Conservation (phyloP, 2,888 invertebrate species). For the Campoletis raptor region DNA sequence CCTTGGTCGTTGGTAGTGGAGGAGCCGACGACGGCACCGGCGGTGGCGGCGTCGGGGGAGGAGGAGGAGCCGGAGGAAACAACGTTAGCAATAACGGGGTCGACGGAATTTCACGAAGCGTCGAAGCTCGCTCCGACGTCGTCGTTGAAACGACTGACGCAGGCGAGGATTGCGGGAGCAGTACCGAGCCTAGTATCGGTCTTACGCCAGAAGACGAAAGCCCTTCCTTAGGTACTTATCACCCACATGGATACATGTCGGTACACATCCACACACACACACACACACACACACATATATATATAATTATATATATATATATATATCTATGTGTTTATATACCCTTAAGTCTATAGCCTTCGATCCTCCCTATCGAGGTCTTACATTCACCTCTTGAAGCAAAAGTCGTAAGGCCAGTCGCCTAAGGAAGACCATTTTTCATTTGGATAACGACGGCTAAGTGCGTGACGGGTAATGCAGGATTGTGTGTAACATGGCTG, state of each 20-base stretch:
- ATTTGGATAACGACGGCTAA: constrained; percentile 14
- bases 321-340: background rate
- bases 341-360: constrained; percentile 9
- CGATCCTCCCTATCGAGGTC: constrained; percentile 1
- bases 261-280: background rate
- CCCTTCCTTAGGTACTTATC: constrained; percentile 88
- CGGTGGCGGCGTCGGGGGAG: constrained; percentile 73
- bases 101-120: constrained; percentile 61
- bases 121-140: constrained; percentile 59
- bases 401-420: background rate
- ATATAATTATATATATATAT: background rate
- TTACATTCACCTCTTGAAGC: background rate
- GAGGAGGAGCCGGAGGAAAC: constrained; percentile 75
- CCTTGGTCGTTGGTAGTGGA: constrained; percentile 86
- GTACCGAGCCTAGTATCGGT: constrained; percentile 86
- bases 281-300: background rate
- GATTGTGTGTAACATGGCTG: background rate
- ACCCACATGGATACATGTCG: constrained; percentile 14
- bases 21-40: constrained; percentile 85
- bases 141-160: constrained; percentile 69
- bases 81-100: constrained; percentile 58
- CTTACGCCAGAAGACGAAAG: constrained; percentile 89
- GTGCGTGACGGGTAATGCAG: background rate
- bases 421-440: constrained; percentile 4
- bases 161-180: constrained; percentile 82